Evolutionary conservation across 2,888 invertebrate species (phyloP), one percentile per base, ranked within the genome.

Genomic region (Nycteola revayana): DNA sequence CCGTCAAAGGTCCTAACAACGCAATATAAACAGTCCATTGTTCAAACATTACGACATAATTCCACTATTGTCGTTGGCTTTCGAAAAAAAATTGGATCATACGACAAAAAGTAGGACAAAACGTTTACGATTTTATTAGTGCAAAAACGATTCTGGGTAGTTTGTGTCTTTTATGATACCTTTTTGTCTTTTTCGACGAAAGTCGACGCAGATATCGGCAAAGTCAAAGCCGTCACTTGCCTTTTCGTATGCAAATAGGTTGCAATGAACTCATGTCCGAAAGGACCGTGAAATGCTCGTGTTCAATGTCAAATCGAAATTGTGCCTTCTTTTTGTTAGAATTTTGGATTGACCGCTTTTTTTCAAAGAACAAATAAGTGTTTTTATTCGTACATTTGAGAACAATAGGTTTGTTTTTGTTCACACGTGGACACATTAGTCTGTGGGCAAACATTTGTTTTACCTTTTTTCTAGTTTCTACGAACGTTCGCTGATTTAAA

Each of bases 211-310:
- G 58, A 57, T n/a, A n/a, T 53, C 78, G 78, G 65, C 78, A 74
- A 78, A 74, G 75, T 76, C 75, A 65, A 63, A 67, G 70, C 50
- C 66, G 69, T 70, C 59, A 65, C 53, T 57, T 60, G 47, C 68
- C 80, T 79, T 82, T 87, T 84, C 76, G 73, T 74, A 87, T 86
- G 84, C 73, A 75, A 87, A 86, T 84, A 71, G 55, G 81, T 79
- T 76, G 75, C 85, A 77, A 71, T 74, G 84, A 84, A 85, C 81
- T 72, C 67, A 54, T 64, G 74, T 51, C 70, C 67, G 66, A 70
- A 67, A 67, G 58, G 70, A 63, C 74, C 66, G 65, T 60, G 59
- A 56, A 53, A 41, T 54, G 66, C 74, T 71, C 66, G 54, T 77
- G 78, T 71, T 67, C 67, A 78, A 75, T 70, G 75, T 75, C 71